Percentiles rank a stretch among this genome's conserved stretches.
These are phyloP conservation scores for Sphecodes monilicornis DNA, from an alignment of 2,888 invertebrate genomes.

Conservation along the genomic window DNA sequence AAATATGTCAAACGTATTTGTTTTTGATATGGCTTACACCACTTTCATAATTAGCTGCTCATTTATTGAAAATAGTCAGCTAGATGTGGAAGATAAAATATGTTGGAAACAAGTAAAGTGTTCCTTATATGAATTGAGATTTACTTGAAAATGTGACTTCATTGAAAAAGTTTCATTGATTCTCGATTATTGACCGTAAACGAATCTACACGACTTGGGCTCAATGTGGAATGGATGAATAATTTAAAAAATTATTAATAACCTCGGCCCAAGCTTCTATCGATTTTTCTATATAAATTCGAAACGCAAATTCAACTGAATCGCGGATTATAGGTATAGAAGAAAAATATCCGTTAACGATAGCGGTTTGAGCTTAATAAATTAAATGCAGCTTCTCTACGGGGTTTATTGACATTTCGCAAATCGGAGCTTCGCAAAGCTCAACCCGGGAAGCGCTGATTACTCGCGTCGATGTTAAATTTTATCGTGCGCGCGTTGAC, in stretches of 20 bases:
- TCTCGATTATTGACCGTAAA: background rate
- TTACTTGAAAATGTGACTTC: background rate
- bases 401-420: constrained; percentile 46
- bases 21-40: too few species aligned
- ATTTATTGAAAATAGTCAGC: too few species aligned
- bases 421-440: constrained; percentile 21
- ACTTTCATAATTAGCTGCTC: too few species aligned
- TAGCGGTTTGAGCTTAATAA: constrained; percentile 21
- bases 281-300: background rate
- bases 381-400: constrained; percentile 25
- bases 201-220: background rate
- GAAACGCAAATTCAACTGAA: background rate
- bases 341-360: constrained; percentile 27
- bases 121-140: background rate
- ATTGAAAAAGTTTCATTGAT: background rate
- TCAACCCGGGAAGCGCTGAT: constrained; percentile 27
- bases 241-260: background rate
- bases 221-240: background rate
- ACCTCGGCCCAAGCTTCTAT: too few species aligned
- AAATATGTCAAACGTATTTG: too few species aligned
- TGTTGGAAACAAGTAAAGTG: background rate
- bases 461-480: constrained; percentile 41
- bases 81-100: background rate
- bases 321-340: too few species aligned
- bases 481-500: constrained; percentile 30